Conservation (phyloP, 2,113 vertebrate genomes). For the Crocuta crocuta region DNA sequence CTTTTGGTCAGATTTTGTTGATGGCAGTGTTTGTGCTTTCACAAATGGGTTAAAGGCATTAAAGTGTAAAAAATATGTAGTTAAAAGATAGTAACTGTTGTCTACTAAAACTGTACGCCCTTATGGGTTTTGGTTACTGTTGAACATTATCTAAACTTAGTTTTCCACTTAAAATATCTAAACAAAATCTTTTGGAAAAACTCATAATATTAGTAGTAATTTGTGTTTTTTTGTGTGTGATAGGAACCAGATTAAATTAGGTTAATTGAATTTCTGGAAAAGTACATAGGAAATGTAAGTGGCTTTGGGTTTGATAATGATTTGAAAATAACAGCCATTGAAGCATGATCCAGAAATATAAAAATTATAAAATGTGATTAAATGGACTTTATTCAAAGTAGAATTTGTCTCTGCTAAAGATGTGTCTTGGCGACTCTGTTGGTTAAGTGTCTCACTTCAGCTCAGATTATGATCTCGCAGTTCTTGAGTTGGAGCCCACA, state of each 20-base stretch:
- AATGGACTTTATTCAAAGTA: background rate
- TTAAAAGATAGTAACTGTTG: background rate
- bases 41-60: background rate
- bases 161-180: background rate
- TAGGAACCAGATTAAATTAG: background rate
- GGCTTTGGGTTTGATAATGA: background rate
- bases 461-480: too few species aligned
- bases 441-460: too few species aligned
- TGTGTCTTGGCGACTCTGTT: too few species aligned
- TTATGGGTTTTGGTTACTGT: background rate
- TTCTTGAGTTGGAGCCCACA: too few species aligned
- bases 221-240: background rate
- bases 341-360: background rate
- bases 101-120: background rate
- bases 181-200: background rate
- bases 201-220: background rate
- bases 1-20: background rate
- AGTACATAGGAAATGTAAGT: background rate
- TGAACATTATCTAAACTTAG: background rate
- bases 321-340: background rate
- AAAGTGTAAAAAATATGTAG: background rate
- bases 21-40: background rate
- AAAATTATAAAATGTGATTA: conserved; percentile 1
- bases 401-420: background rate
- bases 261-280: background rate